These are phyloP conservation scores for Sebastes umbrosus DNA, from an alignment of 2,797 vertebrate species.

Conservation along the genomic window DNA sequence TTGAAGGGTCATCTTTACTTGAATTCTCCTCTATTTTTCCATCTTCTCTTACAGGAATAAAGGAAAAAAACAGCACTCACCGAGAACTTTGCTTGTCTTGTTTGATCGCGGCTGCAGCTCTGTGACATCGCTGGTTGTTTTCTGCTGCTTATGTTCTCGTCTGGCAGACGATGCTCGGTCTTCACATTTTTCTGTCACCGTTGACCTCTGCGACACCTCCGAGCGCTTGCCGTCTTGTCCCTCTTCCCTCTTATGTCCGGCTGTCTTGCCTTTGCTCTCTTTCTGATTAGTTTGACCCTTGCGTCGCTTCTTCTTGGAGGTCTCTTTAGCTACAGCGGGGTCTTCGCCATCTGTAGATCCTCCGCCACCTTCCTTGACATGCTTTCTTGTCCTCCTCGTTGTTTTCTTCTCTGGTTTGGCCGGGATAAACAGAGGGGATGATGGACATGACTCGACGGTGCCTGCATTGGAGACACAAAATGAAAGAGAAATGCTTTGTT, in stretches of 20 bases:
- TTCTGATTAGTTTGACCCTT: slow-evolving; percentile 56
- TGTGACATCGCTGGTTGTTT: slow-evolving; percentile 1
- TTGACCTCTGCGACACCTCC: slow-evolving; percentile 21
- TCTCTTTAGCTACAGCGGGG: slow-evolving; percentile 44
- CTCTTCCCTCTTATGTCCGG: slow-evolving; percentile 15
- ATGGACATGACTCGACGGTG: slow-evolving; percentile 65
- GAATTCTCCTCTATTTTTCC: slow-evolving; percentile 22
- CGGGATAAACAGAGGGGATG: slow-evolving; percentile 81
- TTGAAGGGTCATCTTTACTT: slow-evolving; percentile 35
- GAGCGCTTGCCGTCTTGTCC: slow-evolving; percentile 25
- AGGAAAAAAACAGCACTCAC: slow-evolving; percentile 61
- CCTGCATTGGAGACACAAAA: slow-evolving; percentile 55
- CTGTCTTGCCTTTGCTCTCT: slow-evolving; percentile 50
- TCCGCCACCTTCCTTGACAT: slow-evolving; percentile 43
- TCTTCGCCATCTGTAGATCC: slow-evolving; percentile 80
- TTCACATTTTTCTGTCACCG: slow-evolving; percentile 23
- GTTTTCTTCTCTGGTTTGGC: slow-evolving; percentile 68
- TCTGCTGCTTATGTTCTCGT: slow-evolving; percentile 18
- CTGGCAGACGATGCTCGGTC: neutral
- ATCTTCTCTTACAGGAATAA: neutral
- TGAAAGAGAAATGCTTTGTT: slow-evolving; percentile 11
- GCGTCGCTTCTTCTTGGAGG: slow-evolving; percentile 60
- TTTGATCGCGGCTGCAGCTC: slow-evolving; percentile 3
- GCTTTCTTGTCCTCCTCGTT: slow-evolving; percentile 55
- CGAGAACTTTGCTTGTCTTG: slow-evolving; percentile 33